phyloP scores from a whole-genome alignment of 2,888 invertebrate genomes.

The Unio pictorum region DNA sequence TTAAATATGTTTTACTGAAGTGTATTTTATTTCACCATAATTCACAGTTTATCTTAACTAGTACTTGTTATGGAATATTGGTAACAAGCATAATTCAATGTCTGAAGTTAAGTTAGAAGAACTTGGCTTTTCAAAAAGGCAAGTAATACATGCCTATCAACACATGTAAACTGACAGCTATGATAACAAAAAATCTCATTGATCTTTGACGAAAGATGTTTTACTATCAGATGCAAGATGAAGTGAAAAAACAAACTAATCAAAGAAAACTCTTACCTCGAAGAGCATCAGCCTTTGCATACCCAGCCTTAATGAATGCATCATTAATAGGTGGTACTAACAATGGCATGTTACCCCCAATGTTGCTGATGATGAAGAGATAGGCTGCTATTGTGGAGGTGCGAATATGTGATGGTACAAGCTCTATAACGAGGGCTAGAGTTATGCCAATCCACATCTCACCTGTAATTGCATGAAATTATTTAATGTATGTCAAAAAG shows the following conservation, averaged over 20 bases:
- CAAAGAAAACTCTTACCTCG: slow-evolving; percentile 37
- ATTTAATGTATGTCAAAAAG: no score
- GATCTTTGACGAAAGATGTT: no score
- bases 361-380: slow-evolving; percentile 71
- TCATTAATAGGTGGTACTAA: slow-evolving; percentile 66
- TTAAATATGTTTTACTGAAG: no score
- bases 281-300: slow-evolving; percentile 41
- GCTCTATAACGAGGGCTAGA: slow-evolving; percentile 69
- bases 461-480: slow-evolving; percentile 44
- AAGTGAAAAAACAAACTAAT: background rate
- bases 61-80: no score
- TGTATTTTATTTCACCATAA: no score
- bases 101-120: no score
- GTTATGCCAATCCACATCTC: slow-evolving; percentile 72
- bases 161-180: no score
- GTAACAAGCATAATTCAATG: no score
- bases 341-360: slow-evolving; percentile 71
- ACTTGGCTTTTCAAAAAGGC: no score
- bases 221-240: background rate
- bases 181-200: no score
- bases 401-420: slow-evolving; percentile 67
- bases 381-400: slow-evolving; percentile 70
- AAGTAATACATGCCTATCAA: no score
- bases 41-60: no score
- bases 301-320: slow-evolving; percentile 48